phyloP scores from a whole-genome alignment of 2,797 vertebrate genomes.

The Malurus leucopterus region DNA sequence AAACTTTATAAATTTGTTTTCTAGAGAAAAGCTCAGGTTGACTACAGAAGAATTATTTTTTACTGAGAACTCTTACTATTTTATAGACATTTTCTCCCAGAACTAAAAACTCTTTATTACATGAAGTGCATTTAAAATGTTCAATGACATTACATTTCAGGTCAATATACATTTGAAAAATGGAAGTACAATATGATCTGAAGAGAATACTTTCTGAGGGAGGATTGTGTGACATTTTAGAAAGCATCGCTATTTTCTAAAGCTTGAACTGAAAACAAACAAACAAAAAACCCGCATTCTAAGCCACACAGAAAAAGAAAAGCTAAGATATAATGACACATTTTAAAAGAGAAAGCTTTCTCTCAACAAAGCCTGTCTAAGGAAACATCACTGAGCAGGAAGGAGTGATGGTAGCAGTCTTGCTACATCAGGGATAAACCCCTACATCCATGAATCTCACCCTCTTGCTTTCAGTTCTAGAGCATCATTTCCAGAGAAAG shows the following conservation, averaged over 20 bases:
- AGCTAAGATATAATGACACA: neutral
- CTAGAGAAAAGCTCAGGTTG: neutral
- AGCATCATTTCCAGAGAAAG: neutral
- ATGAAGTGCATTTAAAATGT: neutral
- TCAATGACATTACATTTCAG: neutral
- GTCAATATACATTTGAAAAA: neutral
- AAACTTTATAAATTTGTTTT: neutral
- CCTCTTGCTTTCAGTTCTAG: neutral
- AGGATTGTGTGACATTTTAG: neutral
- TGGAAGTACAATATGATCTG: neutral
- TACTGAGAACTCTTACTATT: neutral
- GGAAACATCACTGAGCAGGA: neutral
- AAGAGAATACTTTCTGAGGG: neutral
- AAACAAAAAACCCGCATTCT: neutral
- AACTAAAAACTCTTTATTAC: neutral
- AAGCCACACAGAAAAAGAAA: neutral
- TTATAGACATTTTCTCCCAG: neutral
- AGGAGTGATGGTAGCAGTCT: neutral
- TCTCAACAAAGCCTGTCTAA: neutral
- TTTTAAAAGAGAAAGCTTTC: neutral
- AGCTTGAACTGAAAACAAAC: neutral
- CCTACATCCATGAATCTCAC: neutral
- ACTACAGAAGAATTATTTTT: neutral
- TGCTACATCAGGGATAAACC: neutral
- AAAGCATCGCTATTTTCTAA: neutral